Evolutionary conservation across 1,140 invertebrate species (phyloP).

Genomic region (Brachionus sp.): DNA sequence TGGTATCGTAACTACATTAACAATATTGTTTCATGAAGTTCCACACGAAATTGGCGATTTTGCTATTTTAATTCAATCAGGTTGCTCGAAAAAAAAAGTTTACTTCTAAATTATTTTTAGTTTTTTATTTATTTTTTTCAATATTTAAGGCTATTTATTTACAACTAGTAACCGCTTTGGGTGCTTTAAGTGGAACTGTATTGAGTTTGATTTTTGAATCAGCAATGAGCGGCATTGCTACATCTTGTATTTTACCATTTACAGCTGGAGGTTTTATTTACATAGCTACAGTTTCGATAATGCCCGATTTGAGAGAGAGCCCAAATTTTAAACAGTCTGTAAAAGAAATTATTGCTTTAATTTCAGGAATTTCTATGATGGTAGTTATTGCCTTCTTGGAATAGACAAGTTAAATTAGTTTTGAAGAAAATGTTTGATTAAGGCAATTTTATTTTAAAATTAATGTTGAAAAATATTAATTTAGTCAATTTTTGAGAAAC

Average conservation of each 20-base stretch:
- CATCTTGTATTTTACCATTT: constrained; percentile 83
- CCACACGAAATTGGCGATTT: constrained; percentile 98
- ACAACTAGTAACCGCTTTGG: constrained; percentile 86
- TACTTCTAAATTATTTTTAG: constrained; percentile 58
- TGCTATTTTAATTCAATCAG: constrained; percentile 89
- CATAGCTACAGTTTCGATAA: constrained; percentile 91
- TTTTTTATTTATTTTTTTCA: constrained; percentile 9
- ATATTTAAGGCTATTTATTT: constrained; percentile 71
- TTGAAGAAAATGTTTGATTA: background rate
- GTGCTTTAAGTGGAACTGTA: constrained; percentile 83
- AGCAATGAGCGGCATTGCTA: constrained; percentile 66
- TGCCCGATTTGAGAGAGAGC: constrained; percentile 77
- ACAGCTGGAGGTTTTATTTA: constrained; percentile 97
- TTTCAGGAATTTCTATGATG: constrained; percentile 42
- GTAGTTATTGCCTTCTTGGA: constrained; percentile 26
- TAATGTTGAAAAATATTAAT: background rate
- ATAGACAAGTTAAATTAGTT: background rate
- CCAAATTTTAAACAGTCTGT: background rate
- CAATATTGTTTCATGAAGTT: constrained; percentile 90
- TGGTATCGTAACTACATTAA: constrained; percentile 78
- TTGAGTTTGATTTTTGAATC: constrained; percentile 61
- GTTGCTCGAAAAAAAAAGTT: constrained; percentile 75
- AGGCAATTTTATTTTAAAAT: background rate
- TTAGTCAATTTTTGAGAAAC: background rate
- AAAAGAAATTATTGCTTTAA: constrained; percentile 39